Conservation (phyloP, 2,888 invertebrate species). For the Acronicta leporina region DNA sequence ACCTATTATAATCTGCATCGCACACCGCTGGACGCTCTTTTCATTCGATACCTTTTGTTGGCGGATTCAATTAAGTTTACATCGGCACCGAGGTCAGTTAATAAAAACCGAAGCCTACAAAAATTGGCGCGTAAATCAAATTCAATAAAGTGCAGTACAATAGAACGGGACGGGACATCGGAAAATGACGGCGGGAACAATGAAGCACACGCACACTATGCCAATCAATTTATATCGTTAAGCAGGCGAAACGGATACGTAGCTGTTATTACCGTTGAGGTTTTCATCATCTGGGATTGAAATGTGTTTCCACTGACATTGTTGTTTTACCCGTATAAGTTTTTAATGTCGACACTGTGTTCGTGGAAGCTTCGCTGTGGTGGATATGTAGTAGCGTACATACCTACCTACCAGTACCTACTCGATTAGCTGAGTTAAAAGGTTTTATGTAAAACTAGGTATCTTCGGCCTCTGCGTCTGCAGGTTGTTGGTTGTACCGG, state of each 20-base stretch:
- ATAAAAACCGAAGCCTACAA: slow-evolving; percentile 88
- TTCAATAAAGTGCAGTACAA: slow-evolving; percentile 87
- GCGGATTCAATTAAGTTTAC: slow-evolving; percentile 89
- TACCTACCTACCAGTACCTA: no score
- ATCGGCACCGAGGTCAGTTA: slow-evolving; percentile 88
- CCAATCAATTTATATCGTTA: slow-evolving; percentile 42
- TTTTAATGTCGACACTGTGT: not conserved
- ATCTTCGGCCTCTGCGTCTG: no score
- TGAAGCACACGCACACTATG: slow-evolving; percentile 53
- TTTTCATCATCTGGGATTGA: slow-evolving; percentile 29
- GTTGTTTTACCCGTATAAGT: slow-evolving; percentile 8
- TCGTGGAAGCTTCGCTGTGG: not conserved
- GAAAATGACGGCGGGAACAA: slow-evolving; percentile 80
- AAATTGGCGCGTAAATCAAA: slow-evolving; percentile 88
- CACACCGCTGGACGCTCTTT: slow-evolving; percentile 88
- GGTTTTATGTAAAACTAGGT: not conserved
- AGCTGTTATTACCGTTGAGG: slow-evolving; percentile 43
- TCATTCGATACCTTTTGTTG: slow-evolving; percentile 87
- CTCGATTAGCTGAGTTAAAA: not conserved
- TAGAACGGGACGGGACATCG: slow-evolving; percentile 72
- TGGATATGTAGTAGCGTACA: not conserved
- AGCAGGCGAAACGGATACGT: slow-evolving; percentile 46
- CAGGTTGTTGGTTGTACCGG: no score
- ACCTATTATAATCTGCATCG: slow-evolving; percentile 88
- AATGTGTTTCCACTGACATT: slow-evolving; percentile 21